Percentiles rank a stretch among this genome's conserved stretches.
phyloP scores from a whole-genome alignment of 2,888 invertebrate species.

The Dryomyza anilis region DNA sequence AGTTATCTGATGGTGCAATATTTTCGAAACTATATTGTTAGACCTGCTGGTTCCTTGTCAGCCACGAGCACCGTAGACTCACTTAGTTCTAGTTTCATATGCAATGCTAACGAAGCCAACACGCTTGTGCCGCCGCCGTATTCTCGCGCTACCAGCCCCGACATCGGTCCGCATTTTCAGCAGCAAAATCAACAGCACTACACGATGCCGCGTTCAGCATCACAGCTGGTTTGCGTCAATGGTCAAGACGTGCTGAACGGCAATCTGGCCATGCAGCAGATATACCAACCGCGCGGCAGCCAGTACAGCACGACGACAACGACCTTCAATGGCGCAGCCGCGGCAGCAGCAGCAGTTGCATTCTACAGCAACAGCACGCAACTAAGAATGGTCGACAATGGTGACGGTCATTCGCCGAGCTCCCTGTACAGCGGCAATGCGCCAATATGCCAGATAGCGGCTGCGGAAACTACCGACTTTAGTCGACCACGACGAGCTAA shows the following conservation, averaged over 20 bases:
- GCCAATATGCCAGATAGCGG: too few relatives aligned
- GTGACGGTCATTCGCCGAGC: not conserved
- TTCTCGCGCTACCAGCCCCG: constrained; percentile 77
- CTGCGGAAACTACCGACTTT: too few relatives aligned
- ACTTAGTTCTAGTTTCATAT: constrained; percentile 84
- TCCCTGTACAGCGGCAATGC: constrained; percentile 24
- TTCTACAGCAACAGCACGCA: constrained; percentile 1
- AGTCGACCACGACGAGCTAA: not conserved
- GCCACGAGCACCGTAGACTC: constrained; percentile 87
- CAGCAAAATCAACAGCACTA: constrained; percentile 52
- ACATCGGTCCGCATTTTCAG: constrained; percentile 63
- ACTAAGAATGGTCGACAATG: not conserved
- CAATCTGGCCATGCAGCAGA: constrained; percentile 36
- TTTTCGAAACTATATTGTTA: constrained; percentile 78
- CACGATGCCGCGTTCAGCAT: constrained; percentile 66
- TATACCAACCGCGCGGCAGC: constrained; percentile 38
- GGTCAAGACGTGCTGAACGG: constrained; percentile 34
- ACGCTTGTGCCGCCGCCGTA: constrained; percentile 83
- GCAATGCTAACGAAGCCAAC: constrained; percentile 86
- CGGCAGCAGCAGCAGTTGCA: constrained; percentile 21
- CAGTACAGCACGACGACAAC: constrained; percentile 37
- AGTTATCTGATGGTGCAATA: constrained; percentile 86
- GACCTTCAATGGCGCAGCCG: constrained; percentile 34
- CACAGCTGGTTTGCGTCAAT: constrained; percentile 64
- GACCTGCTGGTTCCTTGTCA: constrained; percentile 77